Evolutionary conservation across 2,113 vertebrate species (phyloP), one percentile per base, ranked within the genome.

Genomic region (Lasiurus cinereus): DNA sequence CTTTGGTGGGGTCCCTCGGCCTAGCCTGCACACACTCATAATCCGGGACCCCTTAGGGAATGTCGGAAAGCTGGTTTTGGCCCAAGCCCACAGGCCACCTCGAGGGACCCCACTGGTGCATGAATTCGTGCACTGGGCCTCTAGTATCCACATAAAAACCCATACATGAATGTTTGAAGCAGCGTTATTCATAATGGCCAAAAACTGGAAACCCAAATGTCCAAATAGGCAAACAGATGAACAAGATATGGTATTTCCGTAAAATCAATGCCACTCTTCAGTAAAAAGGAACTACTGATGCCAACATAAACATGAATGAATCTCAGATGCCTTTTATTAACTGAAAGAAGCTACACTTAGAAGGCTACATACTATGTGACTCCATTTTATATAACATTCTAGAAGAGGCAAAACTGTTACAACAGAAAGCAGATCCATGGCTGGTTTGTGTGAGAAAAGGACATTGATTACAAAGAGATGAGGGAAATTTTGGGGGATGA

Each of bases 171-270:
- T 50, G 7, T 91, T 50, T 48, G 1, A 83, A 70, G 48, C 33
- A 31, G 43, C 56, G 67, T 96, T 94, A 46, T 85, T 77, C 33
- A 54, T 95, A 94, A 90, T 88, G n/a, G 19, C 13, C 29, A 4
- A 6, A 78, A 90, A 64, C 48, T 66, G 46, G 67, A 88, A 59
- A 43, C 50, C 29, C 59, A 66, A 2, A 52, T 89, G n/a, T 62
- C 43, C 12, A 77, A 78, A 48, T 14, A 85, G 56, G 59, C 66
- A 82, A 73, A 72, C 14, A 70, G 15, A 67, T 83, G 48, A 84
- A 39, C 73, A 74, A 90, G 16, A 52, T 62, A 4, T 83, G 29
- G 15, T 90, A 80, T 36, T 82, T 95, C 64, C 11, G 19, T 73
- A 36, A 77, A 76, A 27, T 83, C 8, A 48, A 54, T 87, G 77